Base-by-base conservation (phyloP, 2,113 vertebrate species). In the Heterochromis multidens region DNA sequence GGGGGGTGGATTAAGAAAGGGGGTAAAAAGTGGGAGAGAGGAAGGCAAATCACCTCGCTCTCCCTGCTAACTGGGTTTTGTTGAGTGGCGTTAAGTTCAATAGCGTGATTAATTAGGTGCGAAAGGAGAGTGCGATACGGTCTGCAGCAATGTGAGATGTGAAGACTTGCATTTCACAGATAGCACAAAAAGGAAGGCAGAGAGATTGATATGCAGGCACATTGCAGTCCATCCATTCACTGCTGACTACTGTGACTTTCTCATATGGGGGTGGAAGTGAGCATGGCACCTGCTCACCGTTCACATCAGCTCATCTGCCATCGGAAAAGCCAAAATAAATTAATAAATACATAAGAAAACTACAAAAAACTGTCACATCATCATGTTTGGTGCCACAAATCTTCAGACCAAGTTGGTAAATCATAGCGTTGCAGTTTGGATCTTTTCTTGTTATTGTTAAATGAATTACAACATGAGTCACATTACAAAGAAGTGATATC, bases 81-180 rank as follows among this genome's bases (percentile, higher is more conserved):
- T 82, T 87, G 87, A 88, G 77, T 82, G 83, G 78, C 91, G 33
- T 84, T 80, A 86, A 89, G 90, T 93, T 87, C 87, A 82, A 91
- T 93, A 82, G 82, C 16, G 33, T 91, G 90, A 95, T 92, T 92
- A 93, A 93, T 93, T 89, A 91, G 91, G 91, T 91, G 93, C 89
- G 85, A 88, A 87, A 83, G 74, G 80, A 88, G 88, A 81, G 88
- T 77, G 90, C 23, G 92, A 94, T 90, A 82, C 29, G n/a, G 90
- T 89, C 81, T 79, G 60, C 78, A 29, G 82, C 37, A 19, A 79
- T 86, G 84, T 57, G 87, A 92, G 88, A 88, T 88, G 88, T 84
- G 82, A 87, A 58, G 85, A 85, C 61, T 87, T 70, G 59, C n/a
- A 79, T 86, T 86, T 90, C 61, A 65, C 80, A 84, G 84, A 88